phyloP scores from a whole-genome alignment of 2,113 vertebrate species.

The Solea solea region DNA sequence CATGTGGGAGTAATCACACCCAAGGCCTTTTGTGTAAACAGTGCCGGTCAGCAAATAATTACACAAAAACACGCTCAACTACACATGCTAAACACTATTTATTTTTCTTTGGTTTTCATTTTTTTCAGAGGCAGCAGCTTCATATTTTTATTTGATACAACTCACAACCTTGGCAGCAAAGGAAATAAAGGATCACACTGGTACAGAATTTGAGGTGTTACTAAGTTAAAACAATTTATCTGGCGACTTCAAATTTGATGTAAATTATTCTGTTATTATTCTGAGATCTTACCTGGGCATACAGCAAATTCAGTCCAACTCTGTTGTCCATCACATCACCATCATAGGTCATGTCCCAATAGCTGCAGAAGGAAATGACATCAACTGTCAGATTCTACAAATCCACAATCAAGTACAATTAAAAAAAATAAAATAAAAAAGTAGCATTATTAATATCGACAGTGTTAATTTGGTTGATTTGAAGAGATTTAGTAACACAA shows the following conservation, averaged over 20 bases:
- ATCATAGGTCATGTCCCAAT: constrained; percentile 96
- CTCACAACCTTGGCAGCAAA: constrained; percentile 6
- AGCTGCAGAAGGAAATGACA: constrained; percentile 78
- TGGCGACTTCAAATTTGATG: not conserved
- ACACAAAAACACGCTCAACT: constrained; percentile 12
- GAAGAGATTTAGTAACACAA: not conserved
- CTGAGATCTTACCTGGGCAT: constrained; percentile 87
- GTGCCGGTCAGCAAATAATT: constrained; percentile 18
- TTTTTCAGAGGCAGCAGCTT: constrained; percentile 15
- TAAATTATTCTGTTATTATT: not conserved
- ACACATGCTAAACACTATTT: constrained; percentile 8
- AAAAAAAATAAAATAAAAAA: not conserved
- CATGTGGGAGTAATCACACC: constrained; percentile 16
- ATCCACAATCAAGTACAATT: not conserved
- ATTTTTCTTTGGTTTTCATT: constrained; percentile 1
- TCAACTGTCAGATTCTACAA: not conserved
- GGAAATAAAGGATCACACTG: constrained; percentile 18
- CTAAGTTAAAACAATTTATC: constrained; percentile 38
- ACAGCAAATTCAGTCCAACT: constrained; percentile 93
- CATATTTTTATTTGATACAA: constrained; percentile 41
- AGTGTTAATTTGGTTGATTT: not conserved
- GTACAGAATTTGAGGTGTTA: constrained; percentile 19
- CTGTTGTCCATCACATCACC: constrained; percentile 95
- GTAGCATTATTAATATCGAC: no score
- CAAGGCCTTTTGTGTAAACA: not conserved